Base-by-base conservation (phyloP, 2,888 invertebrate genomes). In the Trissolcus japonicus region DNA sequence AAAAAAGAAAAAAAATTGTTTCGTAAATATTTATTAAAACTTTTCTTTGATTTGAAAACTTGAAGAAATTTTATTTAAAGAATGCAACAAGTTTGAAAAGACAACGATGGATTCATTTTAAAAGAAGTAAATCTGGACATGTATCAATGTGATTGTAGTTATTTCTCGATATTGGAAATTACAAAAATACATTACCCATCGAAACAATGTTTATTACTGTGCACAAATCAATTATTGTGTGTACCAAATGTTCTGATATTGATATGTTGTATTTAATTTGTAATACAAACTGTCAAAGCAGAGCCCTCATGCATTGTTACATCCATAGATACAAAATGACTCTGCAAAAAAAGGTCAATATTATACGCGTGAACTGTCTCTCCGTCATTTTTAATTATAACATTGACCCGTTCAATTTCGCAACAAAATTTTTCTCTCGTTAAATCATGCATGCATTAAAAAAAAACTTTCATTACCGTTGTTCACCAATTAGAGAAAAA, bases 201-300 rank as follows among this genome's bases (percentile, higher is more conserved):
- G 9, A 7, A 35, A 9, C 35, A 35, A 35, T 35, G 35, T 35
- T 35, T 35, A 29, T 3, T 35, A 35, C 35, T 35, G 35, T 35
- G 35, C 35, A 11, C 1, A 46, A 16, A 46, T 16, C 16, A 46
- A 11, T 46, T 16, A 46, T 6, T 46, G 46, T 46, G 63, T 56
- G 67, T 65, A 57, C 11, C 19, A 65, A 75, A 65, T 72, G 68
- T 65, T 67, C 14, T 56, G 19, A 60, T 46, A 66, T 55, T 35
- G 35, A 69, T 57, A 71, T 61, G 55, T 68, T 74, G 57, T 71
- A 71, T 77, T 65, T 82, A 75, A 35, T 35, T 65, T 59, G 73
- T 81, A 60, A 85, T 85, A 85, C 85, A 85, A 85, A 85, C 85
- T 84, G 85, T 86, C 75, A 82, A 85, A 84, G 85, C 83, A 83